phyloP scores from a whole-genome alignment of 2,888 invertebrate genomes.

The Troides aeacus region DNA sequence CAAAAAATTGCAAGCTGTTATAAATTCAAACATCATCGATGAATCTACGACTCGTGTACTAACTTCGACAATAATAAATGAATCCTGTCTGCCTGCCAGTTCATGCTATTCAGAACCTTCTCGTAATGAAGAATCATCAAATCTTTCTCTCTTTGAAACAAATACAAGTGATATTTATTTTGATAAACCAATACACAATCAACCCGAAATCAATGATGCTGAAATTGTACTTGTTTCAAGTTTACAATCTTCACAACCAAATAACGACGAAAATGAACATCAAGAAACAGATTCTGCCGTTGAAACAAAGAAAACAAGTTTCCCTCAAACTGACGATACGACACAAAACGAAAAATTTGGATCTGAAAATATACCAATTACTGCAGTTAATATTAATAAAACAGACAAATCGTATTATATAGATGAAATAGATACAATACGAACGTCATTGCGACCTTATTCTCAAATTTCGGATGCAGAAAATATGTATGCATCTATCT shows the following conservation, averaged over 20 bases:
- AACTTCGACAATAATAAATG: neutral
- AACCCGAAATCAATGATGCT: conserved; percentile 52
- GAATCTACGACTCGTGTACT: neutral
- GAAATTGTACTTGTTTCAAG: conserved; percentile 40
- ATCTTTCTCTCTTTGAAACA: neutral
- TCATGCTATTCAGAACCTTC: neutral
- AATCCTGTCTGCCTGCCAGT: neutral
- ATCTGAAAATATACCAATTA: neutral
- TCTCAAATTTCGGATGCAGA: conserved; percentile 53
- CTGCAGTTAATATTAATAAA: neutral
- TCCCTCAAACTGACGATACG: neutral
- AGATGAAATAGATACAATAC: neutral
- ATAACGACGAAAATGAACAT: neutral
- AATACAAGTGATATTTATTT: conserved; percentile 7
- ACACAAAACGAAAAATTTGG: neutral
- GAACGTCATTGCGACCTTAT: conserved; percentile 41
- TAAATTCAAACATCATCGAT: neutral
- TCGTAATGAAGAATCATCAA: neutral
- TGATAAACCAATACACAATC: conserved; percentile 45
- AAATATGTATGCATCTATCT: conserved; percentile 29
- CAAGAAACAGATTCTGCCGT: neutral
- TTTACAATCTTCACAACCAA: neutral
- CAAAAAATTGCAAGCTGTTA: neutral
- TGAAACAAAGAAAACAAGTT: neutral
- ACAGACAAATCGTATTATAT: neutral